Base-by-base conservation (phyloP, 1,140 invertebrate species). In the Portunus trituberculatus region DNA sequence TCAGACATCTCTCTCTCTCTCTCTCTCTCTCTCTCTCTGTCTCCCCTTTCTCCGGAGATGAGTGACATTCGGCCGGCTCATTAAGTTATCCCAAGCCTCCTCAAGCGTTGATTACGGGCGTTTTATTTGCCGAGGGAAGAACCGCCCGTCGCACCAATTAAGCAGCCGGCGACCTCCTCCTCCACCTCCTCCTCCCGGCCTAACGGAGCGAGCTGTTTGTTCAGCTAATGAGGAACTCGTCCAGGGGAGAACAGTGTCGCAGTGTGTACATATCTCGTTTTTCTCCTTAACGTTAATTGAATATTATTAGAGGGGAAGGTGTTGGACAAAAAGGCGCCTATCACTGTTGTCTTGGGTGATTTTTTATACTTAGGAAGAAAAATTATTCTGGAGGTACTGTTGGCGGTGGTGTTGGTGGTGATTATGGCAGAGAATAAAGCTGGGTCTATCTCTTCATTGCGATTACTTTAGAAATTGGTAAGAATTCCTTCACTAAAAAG, bases 101-200 rank as follows among this genome's bases (percentile, higher is more conserved):
- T 87, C 84, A 87, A 46, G 84, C 84, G 84, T 87, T 87, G 84
- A 87, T 87, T 87, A 87, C 84, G 84, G 84, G 10, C 84, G 84
- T 87, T 87, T 87, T 87, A 87, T 87, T 87, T 87, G 84, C 84
- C 84, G 7, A 87, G 84, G 39, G 84, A 87, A 87, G 84, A 46
- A 87, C 84, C 39, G 39, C 31, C 84, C 31, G 39, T 46, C 31
- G 84, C 84, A 87, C 84, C 84, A 87, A 87, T 87, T 87, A 87
- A 28, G 84, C 67, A 76, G 67, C 67, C 6, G 67, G 20, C 39
- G 39, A 39, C 39, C 39, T 39, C 39, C 39, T 39, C 39, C 39
- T 39, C 20, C 59, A 10, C 59, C 28, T 82, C 76, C 16, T 20
- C 31, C 84, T 46, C 31, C 39, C 14, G 84, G 84, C 16, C 84